Evolutionary conservation across 1,140 invertebrate species (phyloP), one percentile per base, ranked within the genome.

Genomic region (Potamilus streckersoni): DNA sequence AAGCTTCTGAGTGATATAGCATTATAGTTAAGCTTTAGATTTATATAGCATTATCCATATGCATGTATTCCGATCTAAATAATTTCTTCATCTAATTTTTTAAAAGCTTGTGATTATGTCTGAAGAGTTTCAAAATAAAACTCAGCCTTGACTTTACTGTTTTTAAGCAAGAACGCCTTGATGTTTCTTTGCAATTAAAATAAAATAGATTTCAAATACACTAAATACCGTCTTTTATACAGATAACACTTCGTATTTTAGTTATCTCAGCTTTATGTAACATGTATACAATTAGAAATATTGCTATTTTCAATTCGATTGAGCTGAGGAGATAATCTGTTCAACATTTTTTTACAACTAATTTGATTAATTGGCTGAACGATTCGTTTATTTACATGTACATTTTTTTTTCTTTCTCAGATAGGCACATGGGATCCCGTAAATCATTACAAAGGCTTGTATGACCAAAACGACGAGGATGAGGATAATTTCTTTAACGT

Each of bases 341-440:
- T 19, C 6, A 8, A 61, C 12, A 8, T 19, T 61, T 20, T 19
- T 8, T 20, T 12, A 61, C 60, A 15, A 20, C 6, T 19, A 0
- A 19, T 19, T 11, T 19, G 20, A 20, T 19, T 20, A 0, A 19
- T n/a, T 19, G 60, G 20, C 14, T 19, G 17, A 61, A n/a, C 14
- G 6, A 23, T 61, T 61, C 20, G 0, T 61, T 61, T 15, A 19
- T n/a, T 61, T 11, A n/a, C 5, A 0, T n/a, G 20, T 61, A 11
- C 60, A 61, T n/a, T 65, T 19, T 61, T 61, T 13, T 27, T 59
- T 55, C 6, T 27, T 69, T 6, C 55, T 19, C 71, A 81, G 80
- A 76, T 81, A 4, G 80, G 80, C 6, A 75, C 70, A 23, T 81
- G 80, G 80, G 74, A 67, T 20, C 61, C 74, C 12, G 14, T 19